Conservation (phyloP, 2,888 invertebrate genomes). For the Aethes cnicana region DNA sequence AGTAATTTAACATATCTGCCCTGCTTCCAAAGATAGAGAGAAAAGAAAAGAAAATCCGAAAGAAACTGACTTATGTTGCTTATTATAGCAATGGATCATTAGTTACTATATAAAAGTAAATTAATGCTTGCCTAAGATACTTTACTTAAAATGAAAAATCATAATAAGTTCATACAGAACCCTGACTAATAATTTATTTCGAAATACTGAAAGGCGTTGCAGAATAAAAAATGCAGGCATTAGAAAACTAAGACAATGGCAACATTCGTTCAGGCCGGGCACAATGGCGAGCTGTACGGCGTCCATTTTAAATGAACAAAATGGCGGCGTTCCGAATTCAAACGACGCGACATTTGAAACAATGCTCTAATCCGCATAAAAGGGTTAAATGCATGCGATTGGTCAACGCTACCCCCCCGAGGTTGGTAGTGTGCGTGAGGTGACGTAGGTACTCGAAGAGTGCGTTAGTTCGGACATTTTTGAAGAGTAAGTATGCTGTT, state of each 20-base stretch:
- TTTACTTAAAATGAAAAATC: too few relatives aligned
- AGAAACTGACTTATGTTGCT: too few relatives aligned
- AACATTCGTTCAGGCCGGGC: constrained; percentile 59
- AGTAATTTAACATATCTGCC: too few relatives aligned
- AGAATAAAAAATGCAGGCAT: constrained; percentile 53
- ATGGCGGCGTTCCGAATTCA: constrained; percentile 73
- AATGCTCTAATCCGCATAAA: constrained; percentile 72
- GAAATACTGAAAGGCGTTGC: constrained; percentile 19
- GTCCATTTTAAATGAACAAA: constrained; percentile 82
- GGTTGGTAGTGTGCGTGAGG: constrained; percentile 36
- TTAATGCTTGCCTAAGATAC: too few relatives aligned
- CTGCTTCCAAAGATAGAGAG: too few relatives aligned
- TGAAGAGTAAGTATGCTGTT: not conserved
- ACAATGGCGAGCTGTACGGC: constrained; percentile 74
- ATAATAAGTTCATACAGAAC: constrained; percentile 5
- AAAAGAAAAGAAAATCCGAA: too few relatives aligned
- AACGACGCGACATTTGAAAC: constrained; percentile 69
- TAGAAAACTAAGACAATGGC: constrained; percentile 74
- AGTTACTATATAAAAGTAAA: too few relatives aligned
- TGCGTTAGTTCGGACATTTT: constrained; percentile 6
- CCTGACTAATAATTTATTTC: constrained; percentile 3
- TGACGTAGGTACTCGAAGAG: too few relatives aligned
- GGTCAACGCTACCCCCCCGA: constrained; percentile 68
- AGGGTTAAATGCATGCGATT: constrained; percentile 80
- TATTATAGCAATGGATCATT: too few relatives aligned